Evolutionary conservation across 2,113 vertebrate species (phyloP), one percentile per base, ranked within the genome.

Genomic region (Polypterus bichir): DNA sequence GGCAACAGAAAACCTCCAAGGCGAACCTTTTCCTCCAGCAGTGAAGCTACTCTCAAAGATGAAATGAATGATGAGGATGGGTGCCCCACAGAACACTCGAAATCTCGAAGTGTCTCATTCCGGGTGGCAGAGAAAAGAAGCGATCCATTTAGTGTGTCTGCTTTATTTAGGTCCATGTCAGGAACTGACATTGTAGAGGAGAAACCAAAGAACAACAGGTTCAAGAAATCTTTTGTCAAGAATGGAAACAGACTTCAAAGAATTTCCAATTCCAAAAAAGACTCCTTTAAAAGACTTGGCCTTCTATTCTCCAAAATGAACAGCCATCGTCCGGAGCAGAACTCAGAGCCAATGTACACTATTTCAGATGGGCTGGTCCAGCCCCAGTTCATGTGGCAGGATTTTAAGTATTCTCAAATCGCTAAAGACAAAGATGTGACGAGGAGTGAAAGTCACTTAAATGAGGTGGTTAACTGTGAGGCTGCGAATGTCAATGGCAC

Each of bases 231-330:
- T 9, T 83, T 86, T 0, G 79, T 91, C 9, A 80, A 87, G 0
- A 91, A 90, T 0, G 84, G 89, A 68, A 91, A 78, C 49, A 76
- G 86, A 4, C 79, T 91, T 0, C 88, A 91, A 69, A 87, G 86
- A 44, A 74, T 92, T 51, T 89, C 88, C 3, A 75, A 76, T 52
- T 70, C 86, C 53, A 91, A 91, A 72, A 81, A 89, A 49, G 89
- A 95, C 73, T 94, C 93, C 62, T 92, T 97, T 66, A 92, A 89
- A 74, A 90, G 91, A 59, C 80, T 97, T 64, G 92, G 93, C 9
- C 87, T 92, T 67, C 77, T 97, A 27, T 96, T 97, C 73, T 93
- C 91, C 64, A 90, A 90, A 73, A 92, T 93, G 83, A 93, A 91
- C 0, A 88, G 89, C 66, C 90, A 86, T 1, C 83, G 85, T 0